A percentile compares a stretch with the other conserved stretches of the same genome.
Evolutionary conservation across 2,113 vertebrate species (phyloP).

Genomic region (Oreocharis arfaki): DNA sequence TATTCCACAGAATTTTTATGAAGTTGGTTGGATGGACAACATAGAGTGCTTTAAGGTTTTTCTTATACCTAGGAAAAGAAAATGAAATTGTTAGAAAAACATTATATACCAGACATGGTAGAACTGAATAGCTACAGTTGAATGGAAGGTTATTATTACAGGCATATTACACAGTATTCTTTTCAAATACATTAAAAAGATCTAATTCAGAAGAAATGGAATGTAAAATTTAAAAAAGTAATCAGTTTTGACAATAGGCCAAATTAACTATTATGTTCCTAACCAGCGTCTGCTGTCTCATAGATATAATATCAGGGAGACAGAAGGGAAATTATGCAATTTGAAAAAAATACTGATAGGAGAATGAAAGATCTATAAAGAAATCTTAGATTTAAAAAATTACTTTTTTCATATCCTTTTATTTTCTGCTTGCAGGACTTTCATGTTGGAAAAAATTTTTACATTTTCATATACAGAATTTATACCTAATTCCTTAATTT

Average conservation of each 20-base stretch:
- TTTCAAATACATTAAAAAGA: neutral
- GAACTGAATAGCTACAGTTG: neutral
- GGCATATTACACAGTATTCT: neutral
- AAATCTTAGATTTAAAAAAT: neutral
- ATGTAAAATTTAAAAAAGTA: neutral
- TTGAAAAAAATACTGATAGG: neutral
- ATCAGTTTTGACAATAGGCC: neutral
- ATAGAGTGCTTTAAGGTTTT: constrained; percentile 86
- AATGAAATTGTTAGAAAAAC: constrained; percentile 14
- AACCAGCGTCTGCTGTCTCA: neutral
- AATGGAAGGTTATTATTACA: constrained; percentile 20
- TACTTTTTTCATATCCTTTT: neutral
- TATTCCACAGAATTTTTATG: constrained; percentile 83
- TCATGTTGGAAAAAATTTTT: neutral
- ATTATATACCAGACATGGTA: neutral
- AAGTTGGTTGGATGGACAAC: constrained; percentile 87
- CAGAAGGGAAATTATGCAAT: neutral
- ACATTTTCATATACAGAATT: neutral
- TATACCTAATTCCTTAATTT: neutral
- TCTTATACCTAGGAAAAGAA: constrained; percentile 79
- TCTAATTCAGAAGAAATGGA: neutral
- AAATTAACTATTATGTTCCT: neutral
- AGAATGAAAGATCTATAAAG: neutral
- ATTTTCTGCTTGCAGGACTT: neutral
- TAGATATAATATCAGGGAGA: neutral